Evolutionary conservation across 2,888 invertebrate species (phyloP).

Genomic region (Hartigia nigra): DNA sequence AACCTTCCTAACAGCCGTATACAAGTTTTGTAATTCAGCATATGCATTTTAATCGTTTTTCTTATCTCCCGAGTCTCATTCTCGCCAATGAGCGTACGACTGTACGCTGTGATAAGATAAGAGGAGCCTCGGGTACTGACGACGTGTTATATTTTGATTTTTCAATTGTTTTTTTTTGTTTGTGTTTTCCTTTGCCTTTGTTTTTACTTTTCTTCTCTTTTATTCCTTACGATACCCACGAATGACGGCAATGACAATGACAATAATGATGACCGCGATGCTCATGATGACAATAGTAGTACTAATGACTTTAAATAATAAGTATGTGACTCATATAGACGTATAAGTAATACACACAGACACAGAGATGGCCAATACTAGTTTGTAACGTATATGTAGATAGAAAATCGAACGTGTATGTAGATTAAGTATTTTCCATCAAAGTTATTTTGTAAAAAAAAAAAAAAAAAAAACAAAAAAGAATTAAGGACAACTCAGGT

Average conservation of each 20-base stretch:
- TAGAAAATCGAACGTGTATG: constrained; percentile 41
- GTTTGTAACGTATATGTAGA: constrained; percentile 55
- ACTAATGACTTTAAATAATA: constrained; percentile 1
- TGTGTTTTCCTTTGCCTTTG: constrained; percentile 6
- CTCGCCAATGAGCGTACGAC: constrained; percentile 45
- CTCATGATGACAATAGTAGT: background rate
- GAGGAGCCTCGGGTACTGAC: constrained; percentile 22
- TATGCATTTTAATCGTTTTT: background rate
- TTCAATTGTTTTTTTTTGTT: constrained; percentile 3
- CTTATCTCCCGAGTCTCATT: constrained; percentile 25
- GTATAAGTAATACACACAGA: background rate
- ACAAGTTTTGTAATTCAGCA: background rate
- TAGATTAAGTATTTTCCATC: constrained; percentile 23
- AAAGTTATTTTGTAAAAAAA: constrained; percentile 11
- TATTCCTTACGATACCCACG: background rate
- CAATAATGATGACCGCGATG: constrained; percentile 22
- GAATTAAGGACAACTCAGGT: constrained; percentile 5
- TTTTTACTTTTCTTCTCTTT: constrained; percentile 9
- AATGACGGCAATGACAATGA: constrained; percentile 23
- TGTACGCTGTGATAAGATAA: constrained; percentile 47
- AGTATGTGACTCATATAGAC: constrained; percentile 12
- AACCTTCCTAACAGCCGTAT: background rate
- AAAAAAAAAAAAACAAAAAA: constrained; percentile 10
- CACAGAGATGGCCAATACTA: constrained; percentile 55
- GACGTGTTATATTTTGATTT: constrained; percentile 31